Evolutionary conservation across 1,140 invertebrate genomes (phyloP), one percentile per base, ranked within the genome.

Genomic region (Temnothorax nylanderi): DNA sequence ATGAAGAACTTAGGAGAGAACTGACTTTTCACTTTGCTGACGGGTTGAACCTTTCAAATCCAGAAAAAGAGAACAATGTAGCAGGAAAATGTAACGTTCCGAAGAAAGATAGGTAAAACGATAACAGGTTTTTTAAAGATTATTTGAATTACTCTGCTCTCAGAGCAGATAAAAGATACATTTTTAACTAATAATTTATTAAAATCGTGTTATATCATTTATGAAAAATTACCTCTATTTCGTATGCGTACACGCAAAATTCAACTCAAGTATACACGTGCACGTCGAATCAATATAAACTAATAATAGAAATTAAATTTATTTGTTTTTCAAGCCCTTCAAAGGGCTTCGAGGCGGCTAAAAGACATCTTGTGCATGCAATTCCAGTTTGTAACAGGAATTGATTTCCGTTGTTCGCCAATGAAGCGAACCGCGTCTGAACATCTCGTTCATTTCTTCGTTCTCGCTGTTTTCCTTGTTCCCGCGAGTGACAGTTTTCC

Each of bases 401-500:
- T 44, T 44, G 16, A 56, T 56, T 81, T 72, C 26, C 10, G 8
- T 72, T 72, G 13, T 13, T 81, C 37, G 21, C 49, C 37, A 72
- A 72, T 81, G 51, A 71, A 56, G 37, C 34, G 78, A 56, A 21
- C 2, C 47, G n/a, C 13, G 13, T 58, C 49, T 71, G 47, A 81
- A 56, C 65, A 71, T 72, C 16, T 72, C 49, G 21, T 11, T 78
- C 34, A n/a, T 34, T 65, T 65, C 58, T 65, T 65, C 58, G 41
- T 56, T 47, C 26, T 64, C 47, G 51, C 26, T 34, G 16, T 78
- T 47, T 64, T 47, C 58, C 21, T 62, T 21, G 21, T 69, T 41
- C 37, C 87, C 32, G 54, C 49, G 87, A 69, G 32, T 72, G 84
- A 82, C 69, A 58, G 82, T 89, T 87, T 87, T 62, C 62, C 76